Percentiles rank a stretch among this genome's conserved stretches.
These are phyloP conservation scores for Crypturellus tataupa DNA, from an alignment of 2,797 vertebrate genomes.

Conservation along the genomic window DNA sequence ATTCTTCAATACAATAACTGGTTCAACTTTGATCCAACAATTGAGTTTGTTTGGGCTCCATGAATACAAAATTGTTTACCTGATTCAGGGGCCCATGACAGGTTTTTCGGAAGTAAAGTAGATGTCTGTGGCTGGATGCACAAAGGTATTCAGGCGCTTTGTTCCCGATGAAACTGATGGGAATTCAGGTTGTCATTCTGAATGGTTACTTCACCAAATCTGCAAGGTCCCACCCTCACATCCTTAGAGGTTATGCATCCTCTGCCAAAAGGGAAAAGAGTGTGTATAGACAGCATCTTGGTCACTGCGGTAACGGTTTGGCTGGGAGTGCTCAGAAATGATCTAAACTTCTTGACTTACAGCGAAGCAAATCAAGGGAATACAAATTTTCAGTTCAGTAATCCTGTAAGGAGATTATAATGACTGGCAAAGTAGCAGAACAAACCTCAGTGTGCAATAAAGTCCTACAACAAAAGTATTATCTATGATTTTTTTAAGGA, in stretches of 20 bases:
- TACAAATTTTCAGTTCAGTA: neutral
- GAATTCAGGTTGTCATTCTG: neutral
- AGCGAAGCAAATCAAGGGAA: neutral
- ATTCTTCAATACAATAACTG: neutral
- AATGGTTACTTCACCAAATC: neutral
- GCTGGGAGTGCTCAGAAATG: neutral
- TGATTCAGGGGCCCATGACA: neutral
- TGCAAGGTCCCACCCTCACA: neutral
- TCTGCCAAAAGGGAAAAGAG: neutral
- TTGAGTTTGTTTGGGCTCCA: neutral
- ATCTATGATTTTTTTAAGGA: neutral
- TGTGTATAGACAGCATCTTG: neutral
- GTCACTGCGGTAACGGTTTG: neutral
- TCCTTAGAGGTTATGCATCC: neutral
- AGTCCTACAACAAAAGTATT: neutral
- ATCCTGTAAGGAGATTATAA: neutral
- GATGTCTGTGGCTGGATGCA: neutral
- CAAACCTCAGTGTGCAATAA: neutral
- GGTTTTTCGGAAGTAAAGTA: neutral
- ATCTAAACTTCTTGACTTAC: neutral
- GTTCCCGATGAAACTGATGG: neutral
- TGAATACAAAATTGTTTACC: neutral
- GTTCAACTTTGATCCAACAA: neutral
- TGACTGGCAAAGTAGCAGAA: neutral
- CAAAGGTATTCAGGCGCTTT: neutral